Evolutionary conservation across 2,888 invertebrate species (phyloP).

Genomic region (Euspilapteryx auroguttella): DNA sequence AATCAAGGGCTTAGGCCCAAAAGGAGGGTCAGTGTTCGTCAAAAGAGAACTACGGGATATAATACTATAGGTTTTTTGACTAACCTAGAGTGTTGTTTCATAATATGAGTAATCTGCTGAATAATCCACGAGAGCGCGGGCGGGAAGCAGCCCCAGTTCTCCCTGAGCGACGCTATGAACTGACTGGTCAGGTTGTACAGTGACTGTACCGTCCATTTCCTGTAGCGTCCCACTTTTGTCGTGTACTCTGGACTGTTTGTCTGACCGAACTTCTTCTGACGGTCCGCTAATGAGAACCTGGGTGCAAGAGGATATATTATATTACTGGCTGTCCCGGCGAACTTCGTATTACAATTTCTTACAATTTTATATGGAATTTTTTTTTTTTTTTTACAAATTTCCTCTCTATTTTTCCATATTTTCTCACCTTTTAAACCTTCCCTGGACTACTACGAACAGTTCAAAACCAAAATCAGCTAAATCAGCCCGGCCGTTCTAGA

Average conservation of each 20-base stretch:
- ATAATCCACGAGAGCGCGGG: conserved; percentile 88
- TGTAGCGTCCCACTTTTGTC: conserved; percentile 74
- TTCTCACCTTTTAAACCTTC: no score
- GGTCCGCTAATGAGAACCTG: conserved; percentile 39
- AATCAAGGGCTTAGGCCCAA: no score
- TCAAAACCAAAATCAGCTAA: no score
- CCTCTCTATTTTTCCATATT: no score
- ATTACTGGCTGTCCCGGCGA: no score
- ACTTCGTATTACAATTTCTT: no score
- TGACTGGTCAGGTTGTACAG: conserved; percentile 76
- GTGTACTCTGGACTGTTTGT: conserved; percentile 74
- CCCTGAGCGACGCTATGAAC: conserved; percentile 81
- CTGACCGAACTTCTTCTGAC: conserved; percentile 76
- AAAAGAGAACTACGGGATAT: neutral
- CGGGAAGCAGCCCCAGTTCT: conserved; percentile 90
- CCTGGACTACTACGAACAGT: no score
- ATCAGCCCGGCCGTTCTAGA: no score
- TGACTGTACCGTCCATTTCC: conserved; percentile 77
- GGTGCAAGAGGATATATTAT: neutral
- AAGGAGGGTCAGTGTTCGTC: no score
- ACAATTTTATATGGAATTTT: no score
- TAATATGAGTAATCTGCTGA: conserved; percentile 72
- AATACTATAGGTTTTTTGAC: neutral
- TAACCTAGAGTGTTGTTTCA: conserved; percentile 45
- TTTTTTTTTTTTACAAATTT: no score